Percentiles rank a stretch among this genome's conserved stretches.
These are phyloP conservation scores for Asbolus verrucosus DNA, from an alignment of 1,140 invertebrate genomes.

Conservation along the genomic window DNA sequence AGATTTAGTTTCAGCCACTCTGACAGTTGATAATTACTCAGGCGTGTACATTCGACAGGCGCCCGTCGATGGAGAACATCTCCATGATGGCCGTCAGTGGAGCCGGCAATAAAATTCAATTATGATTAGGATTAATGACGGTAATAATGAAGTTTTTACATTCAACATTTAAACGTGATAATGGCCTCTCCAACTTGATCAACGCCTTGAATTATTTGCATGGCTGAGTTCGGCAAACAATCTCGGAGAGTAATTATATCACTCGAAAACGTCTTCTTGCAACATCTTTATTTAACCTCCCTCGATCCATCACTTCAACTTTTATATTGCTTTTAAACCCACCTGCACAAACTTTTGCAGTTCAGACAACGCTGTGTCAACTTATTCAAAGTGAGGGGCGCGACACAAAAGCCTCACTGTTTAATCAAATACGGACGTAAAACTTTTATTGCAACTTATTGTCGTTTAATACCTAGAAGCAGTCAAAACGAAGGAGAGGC, in stretches of 20 bases:
- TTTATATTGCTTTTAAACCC: constrained; percentile 47
- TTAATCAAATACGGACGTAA: constrained; percentile 24
- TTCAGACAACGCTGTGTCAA: constrained; percentile 27
- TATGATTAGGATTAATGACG: constrained; percentile 41
- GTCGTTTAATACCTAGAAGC: constrained; percentile 1
- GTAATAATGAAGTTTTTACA: constrained; percentile 46
- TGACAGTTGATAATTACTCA: constrained; percentile 12
- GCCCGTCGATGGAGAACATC: neutral
- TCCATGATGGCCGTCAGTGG: neutral
- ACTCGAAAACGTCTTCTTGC: constrained; percentile 42
- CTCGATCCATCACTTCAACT: constrained; percentile 47
- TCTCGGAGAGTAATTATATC: constrained; percentile 52
- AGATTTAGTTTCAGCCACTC: neutral
- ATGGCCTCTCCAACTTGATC: constrained; percentile 48
- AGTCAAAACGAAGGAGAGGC: neutral
- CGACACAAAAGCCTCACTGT: constrained; percentile 24
- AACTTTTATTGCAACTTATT: constrained; percentile 20
- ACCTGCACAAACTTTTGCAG: constrained; percentile 45
- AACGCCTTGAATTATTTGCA: constrained; percentile 54
- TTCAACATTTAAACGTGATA: constrained; percentile 50
- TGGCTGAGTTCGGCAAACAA: constrained; percentile 52
- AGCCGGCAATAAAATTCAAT: constrained; percentile 37
- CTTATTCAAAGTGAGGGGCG: constrained; percentile 20
- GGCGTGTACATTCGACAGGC: too few relatives aligned
- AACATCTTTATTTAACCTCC: constrained; percentile 45